phyloP scores from a whole-genome alignment of 2,888 invertebrate species.

The Gortyna flavago region DNA sequence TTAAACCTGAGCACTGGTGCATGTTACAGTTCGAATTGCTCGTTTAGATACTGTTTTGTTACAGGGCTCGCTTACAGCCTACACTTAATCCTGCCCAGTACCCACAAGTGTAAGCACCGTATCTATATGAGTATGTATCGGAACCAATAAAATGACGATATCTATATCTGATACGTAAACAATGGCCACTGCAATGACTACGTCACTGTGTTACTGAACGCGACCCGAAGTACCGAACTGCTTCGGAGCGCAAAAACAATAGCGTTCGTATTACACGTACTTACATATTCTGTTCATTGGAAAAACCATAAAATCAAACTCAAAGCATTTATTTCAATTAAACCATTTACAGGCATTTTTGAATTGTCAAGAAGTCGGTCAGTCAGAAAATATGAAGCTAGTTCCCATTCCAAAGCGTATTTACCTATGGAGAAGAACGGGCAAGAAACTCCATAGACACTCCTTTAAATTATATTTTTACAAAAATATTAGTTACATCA shows the following conservation, averaged over 20 bases:
- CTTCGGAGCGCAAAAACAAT: conserved; percentile 11
- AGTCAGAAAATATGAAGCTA: no score
- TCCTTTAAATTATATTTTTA: no score
- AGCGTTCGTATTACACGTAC: conserved; percentile 20
- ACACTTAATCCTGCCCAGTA: background rate
- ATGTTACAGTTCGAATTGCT: background rate
- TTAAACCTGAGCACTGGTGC: background rate
- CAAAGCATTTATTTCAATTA: no score
- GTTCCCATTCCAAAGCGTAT: no score
- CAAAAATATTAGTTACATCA: no score
- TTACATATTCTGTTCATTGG: conserved; percentile 6
- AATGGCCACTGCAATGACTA: conserved; percentile 18
- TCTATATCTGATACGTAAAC: conserved; percentile 47
- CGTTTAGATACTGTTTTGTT: background rate
- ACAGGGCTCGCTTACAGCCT: background rate
- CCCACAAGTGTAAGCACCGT: background rate
- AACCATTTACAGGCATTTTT: no score
- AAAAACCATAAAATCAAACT: no score
- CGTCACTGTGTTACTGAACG: conserved; percentile 16
- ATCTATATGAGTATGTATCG: background rate
- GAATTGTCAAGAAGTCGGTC: no score
- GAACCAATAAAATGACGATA: conserved; percentile 35
- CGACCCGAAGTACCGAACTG: background rate
- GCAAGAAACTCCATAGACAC: no score
- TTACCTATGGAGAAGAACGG: no score